Percentiles rank a stretch among this genome's conserved stretches.
Evolutionary conservation across 2,888 invertebrate genomes (phyloP).

Genomic region (Strigamia transsilvanica): DNA sequence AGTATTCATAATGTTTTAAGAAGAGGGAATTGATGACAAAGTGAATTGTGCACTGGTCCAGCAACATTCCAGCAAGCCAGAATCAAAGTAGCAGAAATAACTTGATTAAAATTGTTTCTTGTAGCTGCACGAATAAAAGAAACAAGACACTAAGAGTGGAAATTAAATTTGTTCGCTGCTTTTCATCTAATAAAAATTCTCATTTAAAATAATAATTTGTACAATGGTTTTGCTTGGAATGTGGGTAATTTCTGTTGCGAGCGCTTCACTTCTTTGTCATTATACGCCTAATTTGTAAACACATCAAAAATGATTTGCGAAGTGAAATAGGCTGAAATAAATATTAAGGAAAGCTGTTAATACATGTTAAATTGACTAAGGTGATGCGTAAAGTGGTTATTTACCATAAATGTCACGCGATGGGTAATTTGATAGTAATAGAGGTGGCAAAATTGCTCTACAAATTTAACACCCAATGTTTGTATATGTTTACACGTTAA

Average conservation of each 20-base stretch:
- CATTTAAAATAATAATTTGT: constrained; percentile 44
- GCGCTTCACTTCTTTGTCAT: constrained; percentile 35
- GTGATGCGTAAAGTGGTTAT: neutral
- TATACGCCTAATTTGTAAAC: constrained; percentile 20
- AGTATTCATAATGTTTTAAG: constrained; percentile 23
- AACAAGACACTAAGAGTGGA: constrained; percentile 23
- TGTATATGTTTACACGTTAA: too few species aligned
- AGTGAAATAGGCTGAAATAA: neutral
- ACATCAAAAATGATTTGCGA: neutral
- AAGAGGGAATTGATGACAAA: constrained; percentile 15
- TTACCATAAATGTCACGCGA: neutral
- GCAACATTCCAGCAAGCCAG: constrained; percentile 31
- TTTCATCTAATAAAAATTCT: constrained; percentile 48
- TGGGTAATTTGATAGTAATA: too few species aligned
- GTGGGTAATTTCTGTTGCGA: constrained; percentile 21
- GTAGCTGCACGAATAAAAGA: constrained; percentile 13
- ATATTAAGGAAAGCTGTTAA: neutral
- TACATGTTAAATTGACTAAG: neutral
- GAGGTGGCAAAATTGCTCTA: too few species aligned
- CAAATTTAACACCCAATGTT: too few species aligned
- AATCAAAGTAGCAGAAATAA: constrained; percentile 39
- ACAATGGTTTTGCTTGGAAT: constrained; percentile 37
- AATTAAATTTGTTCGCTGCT: constrained; percentile 47
- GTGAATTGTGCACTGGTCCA: constrained; percentile 20
- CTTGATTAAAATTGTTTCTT: constrained; percentile 48